phyloP scores from a whole-genome alignment of 2,113 vertebrate genomes.

The Hylia prasina region DNA sequence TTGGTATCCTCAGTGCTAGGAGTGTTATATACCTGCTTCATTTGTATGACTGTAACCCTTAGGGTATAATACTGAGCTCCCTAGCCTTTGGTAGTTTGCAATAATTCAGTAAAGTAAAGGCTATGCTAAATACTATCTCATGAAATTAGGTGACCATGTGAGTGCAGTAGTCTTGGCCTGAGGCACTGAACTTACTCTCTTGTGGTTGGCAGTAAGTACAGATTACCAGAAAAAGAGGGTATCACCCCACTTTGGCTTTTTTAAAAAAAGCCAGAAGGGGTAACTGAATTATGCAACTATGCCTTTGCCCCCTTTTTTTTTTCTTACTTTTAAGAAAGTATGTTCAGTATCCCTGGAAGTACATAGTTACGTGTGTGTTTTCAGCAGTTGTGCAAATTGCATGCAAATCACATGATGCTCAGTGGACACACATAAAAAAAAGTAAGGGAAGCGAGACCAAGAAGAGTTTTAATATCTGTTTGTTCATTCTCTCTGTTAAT shows the following conservation, averaged over 20 bases:
- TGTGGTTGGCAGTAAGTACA: neutral
- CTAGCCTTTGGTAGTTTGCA: neutral
- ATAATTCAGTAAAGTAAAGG: neutral
- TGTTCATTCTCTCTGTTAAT: neutral
- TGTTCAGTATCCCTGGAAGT: neutral
- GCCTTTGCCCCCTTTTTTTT: neutral
- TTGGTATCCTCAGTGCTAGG: neutral
- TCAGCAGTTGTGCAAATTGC: neutral
- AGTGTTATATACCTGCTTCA: neutral
- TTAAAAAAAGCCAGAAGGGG: neutral
- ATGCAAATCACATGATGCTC: neutral
- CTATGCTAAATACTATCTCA: neutral
- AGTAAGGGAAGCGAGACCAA: neutral
- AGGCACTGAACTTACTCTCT: neutral
- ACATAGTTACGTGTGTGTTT: neutral
- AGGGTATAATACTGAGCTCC: neutral
- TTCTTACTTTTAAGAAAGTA: neutral
- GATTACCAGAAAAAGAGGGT: neutral
- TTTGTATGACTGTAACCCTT: neutral
- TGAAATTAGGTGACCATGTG: neutral
- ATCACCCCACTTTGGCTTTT: neutral
- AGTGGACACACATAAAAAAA: neutral
- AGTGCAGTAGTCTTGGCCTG: neutral
- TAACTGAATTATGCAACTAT: neutral
- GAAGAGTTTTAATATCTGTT: neutral